A percentile compares a stretch with the other conserved stretches of the same genome.
These are phyloP conservation scores for Cactoblastis cactorum DNA, from an alignment of 2,888 invertebrate species.

Conservation along the genomic window DNA sequence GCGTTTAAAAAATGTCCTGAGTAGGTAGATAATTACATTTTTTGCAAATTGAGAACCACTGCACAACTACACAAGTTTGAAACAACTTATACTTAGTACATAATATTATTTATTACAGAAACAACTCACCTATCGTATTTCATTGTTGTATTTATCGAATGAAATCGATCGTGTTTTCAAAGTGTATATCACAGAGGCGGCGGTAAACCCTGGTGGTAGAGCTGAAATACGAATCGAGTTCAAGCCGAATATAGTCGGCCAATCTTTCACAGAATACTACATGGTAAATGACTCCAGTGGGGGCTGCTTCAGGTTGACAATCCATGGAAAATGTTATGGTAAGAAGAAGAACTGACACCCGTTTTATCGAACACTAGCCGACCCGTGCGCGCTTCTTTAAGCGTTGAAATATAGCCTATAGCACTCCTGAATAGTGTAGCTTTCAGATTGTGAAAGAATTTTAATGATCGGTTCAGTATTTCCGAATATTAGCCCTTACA, in stretches of 20 bases:
- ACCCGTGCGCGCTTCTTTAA: too few species aligned
- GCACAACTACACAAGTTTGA: not conserved
- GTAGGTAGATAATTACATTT: too few species aligned
- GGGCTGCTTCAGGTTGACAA: conserved; percentile 51
- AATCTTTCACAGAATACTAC: conserved; percentile 66
- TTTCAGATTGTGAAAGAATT: too few species aligned
- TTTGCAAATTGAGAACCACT: not conserved
- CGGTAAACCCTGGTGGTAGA: conserved; percentile 43
- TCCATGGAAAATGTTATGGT: conserved; percentile 64
- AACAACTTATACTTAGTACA: not conserved
- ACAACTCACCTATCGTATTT: conserved; percentile 49
- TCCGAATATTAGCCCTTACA: too few species aligned
- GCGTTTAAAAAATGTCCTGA: too few species aligned
- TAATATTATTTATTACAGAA: conserved; percentile 38
- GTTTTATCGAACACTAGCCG: too few species aligned
- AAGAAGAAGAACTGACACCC: too few species aligned
- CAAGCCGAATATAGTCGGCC: conserved; percentile 51
- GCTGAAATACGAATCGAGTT: conserved; percentile 50
- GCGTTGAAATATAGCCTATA: too few species aligned
- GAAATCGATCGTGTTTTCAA: conserved; percentile 63
- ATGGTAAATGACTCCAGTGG: conserved; percentile 56
- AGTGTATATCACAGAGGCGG: conserved; percentile 43
- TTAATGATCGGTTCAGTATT: too few species aligned
- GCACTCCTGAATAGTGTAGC: too few species aligned
- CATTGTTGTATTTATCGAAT: conserved; percentile 54